phyloP scores from a whole-genome alignment of 2,888 invertebrate genomes.

The Drosophila nigricruria region DNA sequence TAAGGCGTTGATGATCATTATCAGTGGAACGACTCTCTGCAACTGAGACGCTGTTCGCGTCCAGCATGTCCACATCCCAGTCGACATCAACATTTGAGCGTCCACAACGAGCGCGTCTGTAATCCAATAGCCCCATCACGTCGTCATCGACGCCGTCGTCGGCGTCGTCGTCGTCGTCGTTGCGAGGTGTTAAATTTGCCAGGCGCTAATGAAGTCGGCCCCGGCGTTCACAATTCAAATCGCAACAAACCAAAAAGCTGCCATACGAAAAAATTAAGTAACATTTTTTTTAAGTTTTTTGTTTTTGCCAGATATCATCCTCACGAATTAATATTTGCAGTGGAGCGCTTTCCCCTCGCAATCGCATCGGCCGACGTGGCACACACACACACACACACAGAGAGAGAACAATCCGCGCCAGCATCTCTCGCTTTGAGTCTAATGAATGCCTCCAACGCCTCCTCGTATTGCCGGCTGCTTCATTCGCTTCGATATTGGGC shows the following conservation, averaged over 20 bases:
- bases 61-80: slow-evolving; percentile 24
- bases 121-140: slow-evolving; percentile 75
- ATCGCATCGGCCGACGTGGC: not conserved
- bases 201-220: slow-evolving; percentile 69
- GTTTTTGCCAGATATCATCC: slow-evolving; percentile 34
- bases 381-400: too few species aligned
- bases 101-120: slow-evolving; percentile 45
- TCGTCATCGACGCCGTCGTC: slow-evolving; percentile 50
- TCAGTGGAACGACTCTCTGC: slow-evolving; percentile 51
- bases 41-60: slow-evolving; percentile 24
- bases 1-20: slow-evolving; percentile 78
- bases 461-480: slow-evolving; percentile 56
- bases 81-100: slow-evolving; percentile 13
- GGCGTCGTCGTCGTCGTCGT: slow-evolving; percentile 29
- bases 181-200: slow-evolving; percentile 67
- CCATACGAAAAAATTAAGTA: slow-evolving; percentile 45
- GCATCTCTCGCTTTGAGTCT: slow-evolving; percentile 47
- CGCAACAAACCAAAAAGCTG: slow-evolving; percentile 33
- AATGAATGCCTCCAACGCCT: slow-evolving; percentile 71
- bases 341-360: slow-evolving; percentile 11
- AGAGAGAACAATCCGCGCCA: slow-evolving; percentile 34
- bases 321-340: slow-evolving; percentile 74
- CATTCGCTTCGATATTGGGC: slow-evolving; percentile 71
- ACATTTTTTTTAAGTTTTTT: slow-evolving; percentile 7
- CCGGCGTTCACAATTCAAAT: slow-evolving; percentile 45